Base-by-base conservation (phyloP, 1,140 invertebrate genomes). In the Copidosoma floridanum region DNA sequence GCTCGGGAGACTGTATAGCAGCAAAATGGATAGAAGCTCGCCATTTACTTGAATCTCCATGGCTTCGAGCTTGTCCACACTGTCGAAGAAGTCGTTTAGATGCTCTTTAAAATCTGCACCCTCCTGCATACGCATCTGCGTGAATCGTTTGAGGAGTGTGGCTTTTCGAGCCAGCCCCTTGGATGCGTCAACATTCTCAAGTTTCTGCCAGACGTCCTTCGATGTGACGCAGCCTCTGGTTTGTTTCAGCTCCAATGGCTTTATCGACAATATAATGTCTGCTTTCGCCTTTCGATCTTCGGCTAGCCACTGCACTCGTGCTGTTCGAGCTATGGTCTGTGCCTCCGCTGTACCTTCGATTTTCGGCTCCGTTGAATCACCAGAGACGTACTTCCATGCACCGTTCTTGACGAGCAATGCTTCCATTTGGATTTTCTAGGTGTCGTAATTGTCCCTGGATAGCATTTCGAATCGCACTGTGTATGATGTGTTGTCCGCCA, bases 11-110 rank as follows among this genome's bases (percentile, higher is more conserved):
- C 67, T 72, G 41, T 71, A 68, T 6, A 73, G 50, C 26, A 74
- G 48, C 67, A 74, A 65, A 8, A 73, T 69, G 2, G 63, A 43
- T n/a, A 68, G 46, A 12, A 72, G 48, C 46, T 73, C 69, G n/a
- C 26, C 12, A 38, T 72, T 67, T n/a, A 73, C 63, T n/a, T 61
- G 16, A 10, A 73, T 53, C 10, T 62, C 60, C 64, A 73, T 29
- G 0, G 68, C 48, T 61, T 68, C 67, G 11, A 6, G 71, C 63
- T 14, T 60, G 16, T 10, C 71, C 48, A 18, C 58, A 59, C 7
- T 35, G 14, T 35, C 14, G 14, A 35, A 35, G 14, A 35, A 35
- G 6, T 35, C 14, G 14, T 35, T 35, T 7, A 35, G 6, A 35
- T 35, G 32, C 7, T 14, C 14, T 35, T 14, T 35, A 7, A 35